These are phyloP conservation scores for Zosterops hypoxanthus DNA, from an alignment of 2,113 vertebrate genomes.

Conservation along the genomic window DNA sequence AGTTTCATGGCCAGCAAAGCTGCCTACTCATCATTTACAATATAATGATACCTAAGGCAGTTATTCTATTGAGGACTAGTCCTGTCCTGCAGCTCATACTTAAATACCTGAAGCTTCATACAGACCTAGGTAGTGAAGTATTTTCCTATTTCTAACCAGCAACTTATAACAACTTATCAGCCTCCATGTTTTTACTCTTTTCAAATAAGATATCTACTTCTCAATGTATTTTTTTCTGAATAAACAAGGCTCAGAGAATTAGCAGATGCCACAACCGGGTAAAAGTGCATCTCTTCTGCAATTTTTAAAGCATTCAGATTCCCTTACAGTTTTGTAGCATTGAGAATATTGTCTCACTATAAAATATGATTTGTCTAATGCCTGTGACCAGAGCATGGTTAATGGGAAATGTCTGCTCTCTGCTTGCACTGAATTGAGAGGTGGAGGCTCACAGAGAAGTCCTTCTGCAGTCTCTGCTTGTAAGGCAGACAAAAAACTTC, in stretches of 20 bases:
- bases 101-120: background rate
- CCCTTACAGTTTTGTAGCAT: background rate
- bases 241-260: background rate
- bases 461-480: slow-evolving; percentile 21
- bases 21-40: background rate
- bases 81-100: background rate
- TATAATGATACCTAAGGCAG: background rate
- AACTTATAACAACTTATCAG: background rate
- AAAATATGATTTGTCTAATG: background rate
- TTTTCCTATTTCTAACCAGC: background rate
- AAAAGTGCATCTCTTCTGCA: background rate
- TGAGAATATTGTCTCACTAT: background rate
- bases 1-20: background rate
- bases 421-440: background rate
- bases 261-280: background rate
- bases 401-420: background rate
- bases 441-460: background rate
- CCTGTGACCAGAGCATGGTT: background rate
- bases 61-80: background rate
- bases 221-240: background rate
- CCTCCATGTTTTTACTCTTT: background rate
- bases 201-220: background rate
- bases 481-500: slow-evolving; percentile 19
- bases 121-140: background rate
- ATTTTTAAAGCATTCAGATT: background rate